A percentile compares a stretch with the other conserved stretches of the same genome.
phyloP scores from a whole-genome alignment of 2,888 invertebrate species.

The Caenorhabditis virilis region DNA sequence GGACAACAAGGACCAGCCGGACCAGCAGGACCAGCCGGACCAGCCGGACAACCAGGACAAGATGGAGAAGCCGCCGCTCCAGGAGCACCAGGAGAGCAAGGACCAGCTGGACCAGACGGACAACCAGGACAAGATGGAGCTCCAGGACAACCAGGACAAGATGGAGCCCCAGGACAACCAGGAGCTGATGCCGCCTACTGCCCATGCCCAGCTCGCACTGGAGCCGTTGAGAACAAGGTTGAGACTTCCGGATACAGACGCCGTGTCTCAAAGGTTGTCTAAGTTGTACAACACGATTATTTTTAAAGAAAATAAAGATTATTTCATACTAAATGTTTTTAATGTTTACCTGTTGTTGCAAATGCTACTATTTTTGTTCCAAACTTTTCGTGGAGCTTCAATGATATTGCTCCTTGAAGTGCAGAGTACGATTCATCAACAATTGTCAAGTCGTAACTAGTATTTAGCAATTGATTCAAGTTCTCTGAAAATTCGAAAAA shows the following conservation, averaged over 20 bases:
- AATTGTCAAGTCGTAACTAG: constrained; percentile 28
- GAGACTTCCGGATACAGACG: constrained; percentile 26
- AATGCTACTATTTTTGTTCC: constrained; percentile 38
- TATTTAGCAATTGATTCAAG: constrained; percentile 23
- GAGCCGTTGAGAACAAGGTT: constrained; percentile 30
- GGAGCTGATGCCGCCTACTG: too few species aligned
- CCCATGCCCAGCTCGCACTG: constrained; percentile 37
- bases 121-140: constrained; percentile 35
- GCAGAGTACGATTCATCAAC: constrained; percentile 41
- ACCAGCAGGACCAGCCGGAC: constrained; percentile 48
- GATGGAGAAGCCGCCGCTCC: constrained; percentile 36
- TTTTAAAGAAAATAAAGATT: constrained; percentile 1
- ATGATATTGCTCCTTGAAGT: constrained; percentile 37
- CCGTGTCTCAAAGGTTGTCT: constrained; percentile 38
- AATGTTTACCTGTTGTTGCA: constrained; percentile 40
- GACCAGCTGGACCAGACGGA: constrained; percentile 42
- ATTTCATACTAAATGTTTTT: not conserved
- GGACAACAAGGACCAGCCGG: constrained; percentile 49
- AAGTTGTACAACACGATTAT: too few species aligned
- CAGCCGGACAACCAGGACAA: constrained; percentile 43
- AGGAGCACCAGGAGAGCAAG: constrained; percentile 40
- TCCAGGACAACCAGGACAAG: constrained; percentile 42
- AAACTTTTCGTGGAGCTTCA: constrained; percentile 26
- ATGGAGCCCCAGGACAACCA: too few species aligned
- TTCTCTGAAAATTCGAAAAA: too few species aligned